Evolutionary conservation across 1,140 invertebrate genomes (phyloP), one percentile per base, ranked within the genome.

Genomic region (Intoshia linei): DNA sequence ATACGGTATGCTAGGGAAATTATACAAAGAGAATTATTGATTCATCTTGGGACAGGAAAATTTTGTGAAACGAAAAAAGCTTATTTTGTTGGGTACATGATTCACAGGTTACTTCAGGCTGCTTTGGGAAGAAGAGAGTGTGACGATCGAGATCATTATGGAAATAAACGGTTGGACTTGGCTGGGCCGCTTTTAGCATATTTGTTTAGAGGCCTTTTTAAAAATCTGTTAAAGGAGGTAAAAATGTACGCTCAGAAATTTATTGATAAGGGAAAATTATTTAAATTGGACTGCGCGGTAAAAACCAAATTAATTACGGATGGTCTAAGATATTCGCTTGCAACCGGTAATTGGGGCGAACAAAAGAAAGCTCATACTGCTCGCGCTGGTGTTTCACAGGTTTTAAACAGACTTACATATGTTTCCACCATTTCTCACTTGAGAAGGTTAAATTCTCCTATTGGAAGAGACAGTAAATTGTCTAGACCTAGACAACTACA

Each of bases 61-160:
- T 93, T 87, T 57, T 92, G 84, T 64, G 87, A 95, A 64, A 93
- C 84, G 0, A 93, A 92, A 55, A 95, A 95, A 54, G 84, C 84
- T 0, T 92, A 90, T 50, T 92, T 87, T 48, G 64, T 92, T 23
- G 81, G 79, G 61, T 93, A 95, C 50, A 95, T 95, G 84, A 84
- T 95, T 0, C 84, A 95, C 55, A 66, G 87, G 43, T 57, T 95
- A 31, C 58, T 95, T 11, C 55, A 90, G 35, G 81, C 83, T 33
- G 74, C 83, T 7, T 58, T 95, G n/a, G 83, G 84, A 37, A 63
- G 84, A 14, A 63, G 84, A 46, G 84, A 93, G 60, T 62, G 92
- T 18, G 87, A 95, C 60, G 87, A 95, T 62, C 67, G 87, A 53
- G 87, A 95, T 87, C 84, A 95, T 52, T 92, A 93, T 57, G 87